phyloP scores from a whole-genome alignment of 2,113 vertebrate genomes.

The Procavia capensis region DNA sequence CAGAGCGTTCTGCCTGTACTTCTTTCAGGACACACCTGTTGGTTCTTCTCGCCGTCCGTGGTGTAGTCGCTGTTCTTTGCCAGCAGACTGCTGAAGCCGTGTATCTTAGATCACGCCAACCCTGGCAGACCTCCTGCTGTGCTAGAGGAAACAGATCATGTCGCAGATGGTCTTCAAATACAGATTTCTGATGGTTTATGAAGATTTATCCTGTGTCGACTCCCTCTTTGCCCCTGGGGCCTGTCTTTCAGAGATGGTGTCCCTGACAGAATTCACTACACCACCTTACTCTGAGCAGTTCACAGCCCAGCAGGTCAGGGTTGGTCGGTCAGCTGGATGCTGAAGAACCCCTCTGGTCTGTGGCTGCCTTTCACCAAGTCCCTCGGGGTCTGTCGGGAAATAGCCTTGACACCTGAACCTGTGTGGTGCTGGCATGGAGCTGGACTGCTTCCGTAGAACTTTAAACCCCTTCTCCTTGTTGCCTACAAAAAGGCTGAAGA shows the following conservation, averaged over 20 bases:
- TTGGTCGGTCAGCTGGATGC: constrained; percentile 68
- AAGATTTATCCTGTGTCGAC: constrained; percentile 71
- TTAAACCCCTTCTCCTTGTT: constrained; percentile 56
- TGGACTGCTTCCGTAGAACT: constrained; percentile 72
- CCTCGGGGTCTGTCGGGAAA: constrained; percentile 74
- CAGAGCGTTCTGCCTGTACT: too few species aligned
- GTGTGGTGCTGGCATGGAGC: constrained; percentile 72
- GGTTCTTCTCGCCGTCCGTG: too few species aligned
- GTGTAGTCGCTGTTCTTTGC: too few species aligned
- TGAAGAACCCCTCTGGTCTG: constrained; percentile 66
- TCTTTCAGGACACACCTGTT: too few species aligned
- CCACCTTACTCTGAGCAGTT: constrained; percentile 73
- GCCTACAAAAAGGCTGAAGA: constrained; percentile 60
- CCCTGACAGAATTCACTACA: constrained; percentile 68
- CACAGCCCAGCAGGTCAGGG: constrained; percentile 76
- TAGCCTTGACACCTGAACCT: constrained; percentile 72
- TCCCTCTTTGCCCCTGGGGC: constrained; percentile 70
- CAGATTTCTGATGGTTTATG: constrained; percentile 73
- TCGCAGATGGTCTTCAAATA: constrained; percentile 76
- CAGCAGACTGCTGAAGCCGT: constrained; percentile 24
- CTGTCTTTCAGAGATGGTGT: constrained; percentile 71
- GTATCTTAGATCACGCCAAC: constrained; percentile 71
- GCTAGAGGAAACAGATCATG: constrained; percentile 74
- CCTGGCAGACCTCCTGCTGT: constrained; percentile 74
- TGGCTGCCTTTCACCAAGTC: constrained; percentile 71